A percentile compares a stretch with the other conserved stretches of the same genome.
Conservation (phyloP, 2,113 vertebrate genomes). For the Tachuris rubrigastra region DNA sequence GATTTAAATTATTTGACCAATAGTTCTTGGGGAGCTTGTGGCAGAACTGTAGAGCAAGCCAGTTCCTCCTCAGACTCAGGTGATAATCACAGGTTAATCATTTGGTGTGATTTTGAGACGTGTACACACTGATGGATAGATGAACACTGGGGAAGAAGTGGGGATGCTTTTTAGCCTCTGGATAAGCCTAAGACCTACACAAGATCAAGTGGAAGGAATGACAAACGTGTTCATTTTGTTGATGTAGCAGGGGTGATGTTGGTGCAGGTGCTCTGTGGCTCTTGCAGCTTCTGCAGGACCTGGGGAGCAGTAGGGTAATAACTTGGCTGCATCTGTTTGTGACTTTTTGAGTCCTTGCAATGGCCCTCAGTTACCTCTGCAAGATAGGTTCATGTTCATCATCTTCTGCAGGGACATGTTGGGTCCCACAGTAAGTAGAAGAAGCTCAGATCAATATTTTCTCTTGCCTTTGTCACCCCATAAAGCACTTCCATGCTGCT, state of each 20-base stretch:
- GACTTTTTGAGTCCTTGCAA: neutral
- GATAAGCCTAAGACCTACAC: neutral
- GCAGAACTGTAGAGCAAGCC: neutral
- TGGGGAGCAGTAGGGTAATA: neutral
- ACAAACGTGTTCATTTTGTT: neutral
- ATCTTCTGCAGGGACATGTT: neutral
- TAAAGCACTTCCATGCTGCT: neutral
- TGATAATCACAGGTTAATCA: neutral
- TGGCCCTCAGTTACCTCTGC: fast-evolving
- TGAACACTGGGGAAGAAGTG: neutral
- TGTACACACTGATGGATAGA: neutral
- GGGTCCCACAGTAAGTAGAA: neutral
- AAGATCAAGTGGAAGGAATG: neutral
- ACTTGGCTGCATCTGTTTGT: neutral
- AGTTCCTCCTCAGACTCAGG: neutral
- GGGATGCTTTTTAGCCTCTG: neutral
- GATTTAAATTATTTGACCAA: neutral
- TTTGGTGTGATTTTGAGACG: neutral
- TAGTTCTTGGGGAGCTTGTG: neutral
- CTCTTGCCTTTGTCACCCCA: neutral
- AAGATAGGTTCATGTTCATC: neutral
- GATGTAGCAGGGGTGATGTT: neutral
- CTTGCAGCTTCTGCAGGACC: neutral
- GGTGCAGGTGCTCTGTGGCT: neutral
- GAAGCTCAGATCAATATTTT: neutral